A percentile compares a stretch with the other conserved stretches of the same genome.
These are phyloP conservation scores for Labrus mixtus DNA, from an alignment of 2,113 vertebrate species.

Conservation along the genomic window DNA sequence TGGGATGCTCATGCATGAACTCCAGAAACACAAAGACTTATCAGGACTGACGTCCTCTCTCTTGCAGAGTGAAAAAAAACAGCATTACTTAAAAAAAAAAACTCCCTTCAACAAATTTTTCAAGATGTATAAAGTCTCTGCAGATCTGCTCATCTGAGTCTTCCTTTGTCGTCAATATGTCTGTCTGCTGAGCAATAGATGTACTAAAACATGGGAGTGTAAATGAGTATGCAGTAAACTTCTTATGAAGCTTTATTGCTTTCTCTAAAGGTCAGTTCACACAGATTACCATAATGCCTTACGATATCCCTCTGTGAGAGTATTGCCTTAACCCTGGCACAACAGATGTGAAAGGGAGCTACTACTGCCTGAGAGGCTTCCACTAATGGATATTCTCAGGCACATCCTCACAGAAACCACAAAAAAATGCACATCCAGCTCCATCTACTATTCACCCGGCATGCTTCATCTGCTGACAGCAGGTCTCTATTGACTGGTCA, in stretches of 20 bases:
- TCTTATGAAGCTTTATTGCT: slow-evolving; percentile 45
- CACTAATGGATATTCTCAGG: no score
- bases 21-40: slow-evolving; percentile 78
- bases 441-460: no score
- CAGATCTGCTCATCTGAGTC: slow-evolving; percentile 20
- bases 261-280: slow-evolving; percentile 34
- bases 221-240: slow-evolving; percentile 25
- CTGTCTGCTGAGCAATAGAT: slow-evolving; percentile 5
- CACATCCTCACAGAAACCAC: no score
- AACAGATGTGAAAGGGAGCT: no score
- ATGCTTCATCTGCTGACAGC: no score
- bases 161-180: slow-evolving; percentile 38
- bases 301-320: no score
- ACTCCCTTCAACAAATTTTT: slow-evolving; percentile 50
- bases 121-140: slow-evolving; percentile 15
- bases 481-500: no score
- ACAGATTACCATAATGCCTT: slow-evolving; percentile 26
- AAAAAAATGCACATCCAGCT: no score
- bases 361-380: no score
- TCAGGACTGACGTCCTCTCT: slow-evolving; percentile 72
- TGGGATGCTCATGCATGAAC: slow-evolving; percentile 56
- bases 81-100: slow-evolving; percentile 62
- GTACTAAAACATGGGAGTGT: neutral
- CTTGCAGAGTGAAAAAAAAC: slow-evolving; percentile 69
- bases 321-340: no score